Base-by-base conservation (phyloP, 2,888 invertebrate species). In the Polydrusus tereticollis region DNA sequence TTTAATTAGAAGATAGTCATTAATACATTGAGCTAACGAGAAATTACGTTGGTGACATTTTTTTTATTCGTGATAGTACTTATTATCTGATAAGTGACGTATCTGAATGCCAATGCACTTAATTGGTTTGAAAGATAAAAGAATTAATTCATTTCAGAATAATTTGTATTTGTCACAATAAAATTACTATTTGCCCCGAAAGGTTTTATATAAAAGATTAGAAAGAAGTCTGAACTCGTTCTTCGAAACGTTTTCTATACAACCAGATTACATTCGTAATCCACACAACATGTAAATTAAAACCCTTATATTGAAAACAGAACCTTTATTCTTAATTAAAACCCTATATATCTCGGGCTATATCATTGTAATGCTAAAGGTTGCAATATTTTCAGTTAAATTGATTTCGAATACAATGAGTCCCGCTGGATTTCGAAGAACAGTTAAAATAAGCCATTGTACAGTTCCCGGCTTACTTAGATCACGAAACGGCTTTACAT, bases 391-490 rank as follows among this genome's bases (percentile, higher is more conserved):
- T 83, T 82, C 81, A 78, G 80, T 81, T 79, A 83, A 84, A 84
- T 84, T 84, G 84, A 84, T 84, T 84, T 80, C 77, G 80, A 81
- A 81, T 82, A 82, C 83, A 84, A 83, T 83, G 83, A 84, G 79
- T 80, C 80, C 79, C 80, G 70, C 73, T 75, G 82, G 83, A 83
- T 84, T 83, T 82, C 83, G 82, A 82, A 81, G 82, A 83, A 83
- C 83, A 81, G 83, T 82, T 82, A 81, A 82, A 83, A 82, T 83
- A 83, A 83, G 82, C 83, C 82, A 82, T 83, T 83, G 83, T 82
- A 83, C 82, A 81, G 80, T 78, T 57, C 77, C 80, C 79, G 78
- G 82, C 82, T 83, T 83, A 83, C 81, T 78, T 78, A 81, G 83
- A 83, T 82, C 82, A 81, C 81, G 81, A 75, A 82, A 82, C 75